Percentiles rank a stretch among this genome's conserved stretches.
Conservation (phyloP, 1,140 invertebrate species). For the Telenomus remus region DNA sequence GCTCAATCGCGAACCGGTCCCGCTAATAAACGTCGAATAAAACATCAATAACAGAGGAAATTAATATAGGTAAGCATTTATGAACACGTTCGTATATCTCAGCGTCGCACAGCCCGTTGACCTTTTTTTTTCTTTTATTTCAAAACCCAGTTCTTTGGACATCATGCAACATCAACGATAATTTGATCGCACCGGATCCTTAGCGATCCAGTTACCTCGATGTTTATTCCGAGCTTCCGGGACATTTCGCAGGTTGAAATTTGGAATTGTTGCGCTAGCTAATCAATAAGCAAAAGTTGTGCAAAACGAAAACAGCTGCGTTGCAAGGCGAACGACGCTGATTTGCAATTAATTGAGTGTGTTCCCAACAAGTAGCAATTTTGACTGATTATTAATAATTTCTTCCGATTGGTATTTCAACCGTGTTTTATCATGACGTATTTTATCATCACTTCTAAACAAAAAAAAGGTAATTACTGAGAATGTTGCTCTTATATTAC, state of each 20-base stretch:
- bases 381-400: no score
- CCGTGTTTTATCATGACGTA: no score
- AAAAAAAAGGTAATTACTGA: no score
- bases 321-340: conserved; percentile 1
- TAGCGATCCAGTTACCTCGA: conserved; percentile 52
- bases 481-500: no score
- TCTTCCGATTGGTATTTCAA: no score
- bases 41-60: conserved; percentile 36
- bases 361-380: no score
- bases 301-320: not conserved
- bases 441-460: no score
- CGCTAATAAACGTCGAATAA: conserved; percentile 28
- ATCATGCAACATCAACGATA: conserved; percentile 47
- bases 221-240: conserved; percentile 29
- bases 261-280: not conserved
- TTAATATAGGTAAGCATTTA: conserved; percentile 33
- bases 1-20: conserved; percentile 31
- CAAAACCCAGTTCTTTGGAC: conserved; percentile 45
- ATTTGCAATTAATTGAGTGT: conserved; percentile 5
- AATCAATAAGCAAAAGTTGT: conserved; percentile 17
- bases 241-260: conserved; percentile 29
- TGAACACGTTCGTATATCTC: conserved; percentile 4
- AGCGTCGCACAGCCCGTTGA: conserved; percentile 49
- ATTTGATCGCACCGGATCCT: conserved; percentile 55
- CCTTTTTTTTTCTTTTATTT: conserved; percentile 41